Evolutionary conservation across 1,140 invertebrate genomes (phyloP).

Genomic region (Ceratina australensis): DNA sequence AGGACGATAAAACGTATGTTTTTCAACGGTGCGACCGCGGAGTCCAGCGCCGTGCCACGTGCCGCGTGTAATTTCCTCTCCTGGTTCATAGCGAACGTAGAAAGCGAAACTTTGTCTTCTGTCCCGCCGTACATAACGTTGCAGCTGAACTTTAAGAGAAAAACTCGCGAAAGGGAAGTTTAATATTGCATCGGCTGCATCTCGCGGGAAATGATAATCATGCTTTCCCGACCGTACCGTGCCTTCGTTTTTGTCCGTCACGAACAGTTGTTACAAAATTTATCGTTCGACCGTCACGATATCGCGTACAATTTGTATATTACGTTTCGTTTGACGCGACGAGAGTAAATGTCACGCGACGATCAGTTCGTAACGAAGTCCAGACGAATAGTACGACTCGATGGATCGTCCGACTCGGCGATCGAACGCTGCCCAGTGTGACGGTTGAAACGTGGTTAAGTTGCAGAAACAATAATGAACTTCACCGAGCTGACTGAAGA

Average conservation of each 20-base stretch:
- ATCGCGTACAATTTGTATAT: too few relatives aligned
- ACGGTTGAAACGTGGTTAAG: too few relatives aligned
- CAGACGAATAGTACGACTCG: too few relatives aligned
- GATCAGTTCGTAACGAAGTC: too few relatives aligned
- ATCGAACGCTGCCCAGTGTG: too few relatives aligned
- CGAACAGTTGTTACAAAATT: not conserved
- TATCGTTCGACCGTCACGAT: too few relatives aligned
- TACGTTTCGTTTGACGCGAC: too few relatives aligned
- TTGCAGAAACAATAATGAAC: too few relatives aligned
- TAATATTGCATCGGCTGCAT: slow-evolving; percentile 46
- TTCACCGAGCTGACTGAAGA: too few relatives aligned
- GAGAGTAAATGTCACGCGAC: too few relatives aligned
- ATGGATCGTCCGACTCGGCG: too few relatives aligned
- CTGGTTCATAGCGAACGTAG: slow-evolving; percentile 42
- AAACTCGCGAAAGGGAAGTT: slow-evolving; percentile 50
- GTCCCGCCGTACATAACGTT: slow-evolving; percentile 29
- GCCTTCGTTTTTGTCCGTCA: not conserved
- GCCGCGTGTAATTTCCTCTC: slow-evolving; percentile 33
- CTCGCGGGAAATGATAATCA: slow-evolving; percentile 52
- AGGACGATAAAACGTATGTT: slow-evolving; percentile 34
- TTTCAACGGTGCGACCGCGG: slow-evolving; percentile 1
- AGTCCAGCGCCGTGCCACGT: not conserved
- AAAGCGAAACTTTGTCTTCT: slow-evolving; percentile 53
- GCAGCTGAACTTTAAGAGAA: slow-evolving; percentile 51
- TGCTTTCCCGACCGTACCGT: slow-evolving; percentile 33